Base-by-base conservation (phyloP, 2,797 vertebrate genomes). In the Adelosebastes latens region DNA sequence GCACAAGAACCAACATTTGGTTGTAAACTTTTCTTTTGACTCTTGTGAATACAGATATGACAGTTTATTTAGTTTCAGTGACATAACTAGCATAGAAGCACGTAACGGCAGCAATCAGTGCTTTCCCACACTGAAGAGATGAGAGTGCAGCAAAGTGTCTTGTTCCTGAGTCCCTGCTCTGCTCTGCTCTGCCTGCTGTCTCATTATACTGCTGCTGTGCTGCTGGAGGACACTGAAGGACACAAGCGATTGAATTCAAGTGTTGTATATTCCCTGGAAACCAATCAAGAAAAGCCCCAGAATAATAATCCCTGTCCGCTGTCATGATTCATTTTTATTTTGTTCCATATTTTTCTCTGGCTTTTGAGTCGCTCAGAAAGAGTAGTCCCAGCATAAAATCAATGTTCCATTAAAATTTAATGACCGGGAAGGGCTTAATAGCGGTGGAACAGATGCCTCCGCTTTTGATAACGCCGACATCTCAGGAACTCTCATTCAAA, bases 331-430 rank as follows among this genome's bases (percentile, higher is more conserved):
- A 94, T 94, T 96, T 94, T 95, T 94, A 95, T 95, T 95, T 94
- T 92, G 84, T 89, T 93, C 93, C 92, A 90, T 93, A 92, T 95
- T 94, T 95, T 94, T 91, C 86, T 78, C 83, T 36, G 68, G 91
- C 85, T 91, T 94, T 93, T 93, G 89, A 95, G 94, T 95, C 93
- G 90, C 87, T 93, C 90, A 87, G 93, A 94, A 95, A 94, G 87
- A 93, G 89, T 89, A 83, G 89, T 92, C 93, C 89, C 92, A 94
- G 94, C 94, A 95, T 93, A 96, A 96, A 96, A 96, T 96, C 96
- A 95, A 96, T 96, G 95, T 95, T 94, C 95, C 96, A 95, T 96
- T 96, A 96, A 96, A 95, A 94, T 95, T 94, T 96, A 96, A 96
- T 96, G 95, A 94, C 90, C 93, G 94, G 92, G 93, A 96, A 95